Evolutionary conservation across 2,113 vertebrate genomes (phyloP), one percentile per base, ranked within the genome.

Genomic region (Hypocryptadius cinnamomeus): DNA sequence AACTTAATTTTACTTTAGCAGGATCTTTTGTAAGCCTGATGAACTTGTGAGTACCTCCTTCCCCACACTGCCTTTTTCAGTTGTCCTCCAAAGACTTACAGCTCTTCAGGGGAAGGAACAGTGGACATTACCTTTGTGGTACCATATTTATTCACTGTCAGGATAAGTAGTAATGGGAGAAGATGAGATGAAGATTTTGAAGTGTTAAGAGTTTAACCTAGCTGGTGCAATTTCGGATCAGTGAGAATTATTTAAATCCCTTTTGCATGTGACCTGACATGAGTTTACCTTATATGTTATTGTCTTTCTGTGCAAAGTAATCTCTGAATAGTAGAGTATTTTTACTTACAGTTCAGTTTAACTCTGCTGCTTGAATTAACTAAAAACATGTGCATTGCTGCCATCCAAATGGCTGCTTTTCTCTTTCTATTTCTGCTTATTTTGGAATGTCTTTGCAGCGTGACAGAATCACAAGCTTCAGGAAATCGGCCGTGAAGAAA

Each of bases 381-480:
- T 91, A 93, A 86, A 96, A 90, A 56, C 51, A n/a, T 19, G 35
- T 79, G 37, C 24, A 4, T 42, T 81, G 19, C 42, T 86, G 54
- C 59, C 39, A 15, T 87, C 44, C 22, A 39, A 54, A 53, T 81
- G 31, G 25, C n/a, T 88, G 61, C 57, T 95, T 86, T 91, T 28
- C 68, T 93, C 70, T 63, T 4, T 93, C 33, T 71, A 10, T 94
- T 82, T 87, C 39, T 90, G 70, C 57, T 92, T 33, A 96, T 77
- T 92, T 92, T 96, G 80, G 84, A 37, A 73, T 94, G 79, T 97
- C 51, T 98, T 98, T 97, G 85, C 97, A 99, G 99, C 98, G 99
- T 79, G 99, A 99, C 97, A 98, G 99, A 80, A 98, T 99, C 63
- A 99, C 99, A 92, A 99, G 98, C 97, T 99, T 99, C 97, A 98